A percentile compares a stretch with the other conserved stretches of the same genome.
These are phyloP conservation scores for Clistopyga incitator DNA, from an alignment of 2,888 invertebrate species.

Conservation along the genomic window DNA sequence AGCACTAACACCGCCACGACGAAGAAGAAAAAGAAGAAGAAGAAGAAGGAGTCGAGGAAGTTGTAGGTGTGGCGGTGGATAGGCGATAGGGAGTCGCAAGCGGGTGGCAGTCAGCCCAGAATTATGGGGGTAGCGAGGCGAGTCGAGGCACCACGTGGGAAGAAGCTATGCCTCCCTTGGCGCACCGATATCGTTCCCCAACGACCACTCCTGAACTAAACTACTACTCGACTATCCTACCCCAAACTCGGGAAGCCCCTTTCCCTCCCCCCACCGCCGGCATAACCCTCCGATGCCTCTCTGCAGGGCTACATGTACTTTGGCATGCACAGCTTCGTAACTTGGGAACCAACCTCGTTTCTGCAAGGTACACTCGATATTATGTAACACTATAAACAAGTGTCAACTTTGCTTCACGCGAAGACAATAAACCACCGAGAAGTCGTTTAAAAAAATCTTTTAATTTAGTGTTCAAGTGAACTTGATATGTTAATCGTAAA, in stretches of 20 bases:
- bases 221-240: slow-evolving; percentile 79
- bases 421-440: neutral
- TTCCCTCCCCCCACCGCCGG: slow-evolving; percentile 30
- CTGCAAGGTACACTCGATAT: neutral
- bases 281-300: slow-evolving; percentile 44
- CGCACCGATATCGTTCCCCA: slow-evolving; percentile 82
- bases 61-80: slow-evolving; percentile 59
- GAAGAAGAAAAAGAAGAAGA: slow-evolving; percentile 8
- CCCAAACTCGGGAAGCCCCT: slow-evolving; percentile 68
- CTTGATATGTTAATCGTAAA: neutral
- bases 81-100: slow-evolving; percentile 45
- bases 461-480: slow-evolving; percentile 13
- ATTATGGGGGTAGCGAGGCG: slow-evolving; percentile 81
- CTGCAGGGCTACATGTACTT: slow-evolving; percentile 54
- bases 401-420: slow-evolving; percentile 1
- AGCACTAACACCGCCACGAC: slow-evolving; percentile 8
- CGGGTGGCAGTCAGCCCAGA: slow-evolving; percentile 72
- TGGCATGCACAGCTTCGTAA: slow-evolving; percentile 15
- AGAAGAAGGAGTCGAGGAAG: slow-evolving; percentile 50
- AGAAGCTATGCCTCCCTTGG: slow-evolving; percentile 83
- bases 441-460: neutral
- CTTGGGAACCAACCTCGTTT: slow-evolving; percentile 5
- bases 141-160: slow-evolving; percentile 80
- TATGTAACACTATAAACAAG: neutral
- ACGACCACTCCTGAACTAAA: slow-evolving; percentile 82